Base-by-base conservation (phyloP, 2,888 invertebrate species). In the Antheraea assamensis region DNA sequence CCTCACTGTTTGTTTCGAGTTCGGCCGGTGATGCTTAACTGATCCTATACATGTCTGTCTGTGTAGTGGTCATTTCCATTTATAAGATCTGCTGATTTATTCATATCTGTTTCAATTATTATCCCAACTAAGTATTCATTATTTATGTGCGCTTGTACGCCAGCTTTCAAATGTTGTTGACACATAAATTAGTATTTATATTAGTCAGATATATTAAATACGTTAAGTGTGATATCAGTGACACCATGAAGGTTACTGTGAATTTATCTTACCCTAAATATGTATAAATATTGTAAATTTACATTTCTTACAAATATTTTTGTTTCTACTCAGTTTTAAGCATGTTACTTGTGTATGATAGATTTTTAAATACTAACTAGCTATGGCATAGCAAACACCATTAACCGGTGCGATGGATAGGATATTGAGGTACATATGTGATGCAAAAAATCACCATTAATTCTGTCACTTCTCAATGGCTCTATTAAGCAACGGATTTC, bases 1-100 rank as follows among this genome's bases (percentile, higher is more conserved):
- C 88, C 89, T 88, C 88, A 82, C 83, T 89, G 89, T 92, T 92
- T 91, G 92, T 92, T 91, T 88, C 85, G 84, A 86, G 82, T 89
- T 91, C 89, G 92, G 93, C 91, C 91, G 90, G 81, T 88, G 91
- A 89, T 88, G 88, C 86, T 85, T 83, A 82, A 80, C 85, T 82
- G 73, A 86, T 84, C 80, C 85, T 87, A 85, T 90, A 84, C 87
- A 90, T 91, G 89, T n/a, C n/a, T n/a, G n/a, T 92, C 89, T 86
- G 90, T 88, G 1, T 24, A 35, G 75, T 64, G 71, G 73, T 74
- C 77, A 75, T 78, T 75, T 77, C 78, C 78, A 78, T 42, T 76
- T 72, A 82, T 75, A 73, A 82, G 78, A 76, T 78, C 78, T 76
- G 74, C 74, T 76, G 73, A 72, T 79, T 72, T 76, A 78, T 77